Percentiles rank a stretch among this genome's conserved stretches.
These are phyloP conservation scores for Lasioglossum oenotherae DNA, from an alignment of 2,888 invertebrate species.

Conservation along the genomic window DNA sequence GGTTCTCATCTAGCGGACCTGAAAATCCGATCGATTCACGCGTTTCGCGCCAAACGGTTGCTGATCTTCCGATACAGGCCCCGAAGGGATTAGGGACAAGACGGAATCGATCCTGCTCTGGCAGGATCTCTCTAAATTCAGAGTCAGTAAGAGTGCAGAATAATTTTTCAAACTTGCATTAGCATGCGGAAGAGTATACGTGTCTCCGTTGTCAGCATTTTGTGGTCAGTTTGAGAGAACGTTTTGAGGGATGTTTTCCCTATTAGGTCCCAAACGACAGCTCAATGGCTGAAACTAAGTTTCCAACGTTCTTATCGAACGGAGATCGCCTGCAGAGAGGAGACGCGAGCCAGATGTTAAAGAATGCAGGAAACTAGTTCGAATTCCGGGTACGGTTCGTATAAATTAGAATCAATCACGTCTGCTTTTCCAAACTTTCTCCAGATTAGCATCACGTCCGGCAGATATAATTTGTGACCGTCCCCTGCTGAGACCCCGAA, in stretches of 20 bases:
- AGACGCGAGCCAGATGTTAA: neutral
- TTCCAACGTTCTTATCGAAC: neutral
- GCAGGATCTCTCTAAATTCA: neutral
- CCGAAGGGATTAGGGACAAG: constrained; percentile 46
- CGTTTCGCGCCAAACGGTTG: constrained; percentile 59
- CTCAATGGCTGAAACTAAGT: neutral
- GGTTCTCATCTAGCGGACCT: constrained; percentile 75
- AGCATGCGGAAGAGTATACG: neutral
- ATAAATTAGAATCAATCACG: constrained; percentile 80
- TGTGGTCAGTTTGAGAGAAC: neutral
- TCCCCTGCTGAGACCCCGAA: constrained; percentile 78
- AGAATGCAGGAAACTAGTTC: constrained; percentile 9
- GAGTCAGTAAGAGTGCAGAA: neutral
- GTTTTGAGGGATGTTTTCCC: neutral
- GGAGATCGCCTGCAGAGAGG: neutral
- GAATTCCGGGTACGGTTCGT: constrained; percentile 51
- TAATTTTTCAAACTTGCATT: neutral
- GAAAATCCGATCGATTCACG: constrained; percentile 70
- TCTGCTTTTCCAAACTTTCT: constrained; percentile 83
- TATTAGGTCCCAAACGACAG: neutral
- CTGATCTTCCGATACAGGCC: constrained; percentile 40
- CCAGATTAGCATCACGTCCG: constrained; percentile 83
- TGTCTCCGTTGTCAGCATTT: neutral
- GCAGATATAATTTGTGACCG: constrained; percentile 83
- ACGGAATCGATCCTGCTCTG: neutral